phyloP scores from a whole-genome alignment of 2,888 invertebrate species.

The Esperia sulphurella region DNA sequence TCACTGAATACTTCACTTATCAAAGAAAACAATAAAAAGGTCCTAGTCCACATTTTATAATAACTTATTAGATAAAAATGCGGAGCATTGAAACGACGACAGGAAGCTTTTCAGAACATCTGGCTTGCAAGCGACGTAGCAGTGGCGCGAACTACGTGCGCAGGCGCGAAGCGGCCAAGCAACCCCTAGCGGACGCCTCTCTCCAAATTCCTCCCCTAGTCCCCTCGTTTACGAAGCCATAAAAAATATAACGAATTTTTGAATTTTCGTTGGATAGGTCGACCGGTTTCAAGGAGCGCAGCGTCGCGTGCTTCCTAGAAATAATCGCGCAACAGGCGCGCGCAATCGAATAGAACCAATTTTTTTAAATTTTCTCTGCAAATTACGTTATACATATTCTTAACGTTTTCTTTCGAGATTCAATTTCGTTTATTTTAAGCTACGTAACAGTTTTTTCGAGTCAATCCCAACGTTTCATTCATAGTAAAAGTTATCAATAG shows the following conservation, averaged over 20 bases:
- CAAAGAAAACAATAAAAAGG: conserved; percentile 52
- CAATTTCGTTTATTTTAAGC: no score
- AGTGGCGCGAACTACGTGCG: conserved; percentile 79
- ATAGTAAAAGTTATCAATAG: no score
- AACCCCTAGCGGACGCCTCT: conserved; percentile 71
- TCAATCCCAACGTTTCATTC: no score
- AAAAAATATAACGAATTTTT: conserved; percentile 77
- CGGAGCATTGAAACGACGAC: conserved; percentile 66
- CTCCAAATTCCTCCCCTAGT: conserved; percentile 65
- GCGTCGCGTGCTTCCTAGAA: conserved; percentile 11
- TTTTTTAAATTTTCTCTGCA: not conserved
- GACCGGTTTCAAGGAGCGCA: conserved; percentile 60
- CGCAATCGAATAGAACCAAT: conserved; percentile 7
- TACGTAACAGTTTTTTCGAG: no score
- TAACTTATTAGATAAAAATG: conserved; percentile 57
- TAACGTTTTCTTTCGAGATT: no score
- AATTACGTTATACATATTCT: no score
- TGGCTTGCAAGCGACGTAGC: conserved; percentile 77
- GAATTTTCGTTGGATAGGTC: conserved; percentile 50
- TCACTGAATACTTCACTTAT: conserved; percentile 62
- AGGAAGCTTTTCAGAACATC: conserved; percentile 79
- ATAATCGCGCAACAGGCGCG: conserved; percentile 15
- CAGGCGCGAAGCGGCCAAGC: conserved; percentile 71
- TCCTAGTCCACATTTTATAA: conserved; percentile 70
- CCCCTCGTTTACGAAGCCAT: conserved; percentile 56